These are phyloP conservation scores for Rutpela maculata DNA, from an alignment of 2,888 invertebrate genomes.

Conservation along the genomic window DNA sequence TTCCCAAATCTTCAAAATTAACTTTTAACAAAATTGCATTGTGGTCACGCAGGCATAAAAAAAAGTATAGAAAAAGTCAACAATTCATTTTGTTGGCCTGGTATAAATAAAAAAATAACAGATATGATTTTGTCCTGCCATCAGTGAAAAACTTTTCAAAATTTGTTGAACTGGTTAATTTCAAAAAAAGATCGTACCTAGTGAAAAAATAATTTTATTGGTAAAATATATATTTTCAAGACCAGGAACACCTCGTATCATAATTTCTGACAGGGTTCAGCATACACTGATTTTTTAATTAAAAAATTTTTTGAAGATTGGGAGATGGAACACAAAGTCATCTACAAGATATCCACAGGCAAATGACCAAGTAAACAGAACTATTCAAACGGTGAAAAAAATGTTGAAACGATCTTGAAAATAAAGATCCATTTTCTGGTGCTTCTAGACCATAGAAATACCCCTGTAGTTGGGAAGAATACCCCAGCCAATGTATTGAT, in stretches of 20 bases:
- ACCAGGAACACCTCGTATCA: slow-evolving; percentile 53
- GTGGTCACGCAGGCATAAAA: slow-evolving; percentile 42
- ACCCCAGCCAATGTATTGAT: too few species aligned
- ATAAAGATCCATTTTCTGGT: too few species aligned
- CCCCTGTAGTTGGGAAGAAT: too few species aligned
- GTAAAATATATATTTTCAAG: slow-evolving; percentile 41
- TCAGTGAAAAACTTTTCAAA: slow-evolving; percentile 40
- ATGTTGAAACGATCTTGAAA: background rate
- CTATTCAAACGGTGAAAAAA: slow-evolving; percentile 12
- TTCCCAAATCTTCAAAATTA: slow-evolving; percentile 45
- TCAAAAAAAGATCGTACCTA: slow-evolving; percentile 32
- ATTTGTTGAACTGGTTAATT: slow-evolving; percentile 44
- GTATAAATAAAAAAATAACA: slow-evolving; percentile 44
- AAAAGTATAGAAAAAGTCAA: slow-evolving; percentile 44
- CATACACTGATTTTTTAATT: too few species aligned
- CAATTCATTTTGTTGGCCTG: slow-evolving; percentile 47
- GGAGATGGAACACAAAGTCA: slow-evolving; percentile 12
- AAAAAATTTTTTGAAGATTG: too few species aligned
- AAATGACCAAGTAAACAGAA: slow-evolving; percentile 46
- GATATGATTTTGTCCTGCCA: slow-evolving; percentile 43
- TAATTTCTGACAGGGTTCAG: too few species aligned
- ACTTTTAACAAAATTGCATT: slow-evolving; percentile 45
- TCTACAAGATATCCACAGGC: slow-evolving; percentile 47
- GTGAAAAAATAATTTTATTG: slow-evolving; percentile 23
- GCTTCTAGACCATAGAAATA: too few species aligned